phyloP scores from a whole-genome alignment of 2,113 vertebrate species.

The Dendropsophus ebraccatus region DNA sequence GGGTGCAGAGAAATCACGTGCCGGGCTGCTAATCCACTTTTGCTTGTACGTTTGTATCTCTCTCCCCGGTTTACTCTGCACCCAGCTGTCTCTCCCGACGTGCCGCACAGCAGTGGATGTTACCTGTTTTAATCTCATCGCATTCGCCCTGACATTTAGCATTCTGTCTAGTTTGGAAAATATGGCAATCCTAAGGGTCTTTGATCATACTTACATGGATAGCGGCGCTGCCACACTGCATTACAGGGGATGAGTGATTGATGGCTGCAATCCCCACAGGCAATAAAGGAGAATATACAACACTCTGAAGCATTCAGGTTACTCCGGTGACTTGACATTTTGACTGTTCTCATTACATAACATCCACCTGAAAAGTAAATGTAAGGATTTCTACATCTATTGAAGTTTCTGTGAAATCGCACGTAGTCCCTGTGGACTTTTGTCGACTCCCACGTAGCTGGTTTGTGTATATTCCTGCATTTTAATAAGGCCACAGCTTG shows the following conservation, averaged over 20 bases:
- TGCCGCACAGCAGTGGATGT: background rate
- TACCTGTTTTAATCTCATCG: background rate
- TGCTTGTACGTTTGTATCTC: background rate
- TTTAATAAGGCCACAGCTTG: background rate
- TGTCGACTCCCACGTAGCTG: background rate
- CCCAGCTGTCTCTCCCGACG: background rate
- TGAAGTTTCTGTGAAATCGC: background rate
- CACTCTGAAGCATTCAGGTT: background rate
- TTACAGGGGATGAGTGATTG: conserved; percentile 34
- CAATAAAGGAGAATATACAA: conserved; percentile 39
- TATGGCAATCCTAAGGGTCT: conserved; percentile 19
- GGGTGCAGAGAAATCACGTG: background rate
- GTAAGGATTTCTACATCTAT: conserved; percentile 17
- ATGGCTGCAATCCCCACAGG: conserved; percentile 35
- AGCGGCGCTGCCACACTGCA: conserved; percentile 23
- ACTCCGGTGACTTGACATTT: conserved; percentile 44
- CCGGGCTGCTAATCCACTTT: background rate
- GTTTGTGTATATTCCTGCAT: background rate
- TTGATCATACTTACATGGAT: conserved; percentile 35
- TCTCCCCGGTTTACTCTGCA: background rate
- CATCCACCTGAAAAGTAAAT: conserved; percentile 44
- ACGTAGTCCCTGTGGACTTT: background rate
- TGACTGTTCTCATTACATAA: conserved; percentile 49
- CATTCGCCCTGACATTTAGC: conserved; percentile 18
- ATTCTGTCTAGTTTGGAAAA: conserved; percentile 12